Percentiles rank a stretch among this genome's conserved stretches.
Evolutionary conservation across 1,140 invertebrate genomes (phyloP).

Genomic region (Armadillidium nasatum): DNA sequence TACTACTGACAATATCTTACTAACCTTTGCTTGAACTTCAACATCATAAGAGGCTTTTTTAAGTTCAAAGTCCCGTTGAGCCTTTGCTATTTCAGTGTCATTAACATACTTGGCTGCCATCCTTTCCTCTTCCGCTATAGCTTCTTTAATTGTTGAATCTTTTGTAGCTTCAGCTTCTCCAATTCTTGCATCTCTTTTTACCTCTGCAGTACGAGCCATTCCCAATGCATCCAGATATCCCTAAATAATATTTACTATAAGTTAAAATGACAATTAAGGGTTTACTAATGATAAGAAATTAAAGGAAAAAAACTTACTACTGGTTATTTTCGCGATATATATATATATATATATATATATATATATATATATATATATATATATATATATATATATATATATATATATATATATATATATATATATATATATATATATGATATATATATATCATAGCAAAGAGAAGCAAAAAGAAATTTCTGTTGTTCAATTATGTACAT

Average conservation of each 20-base stretch:
- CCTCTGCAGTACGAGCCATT: conserved; percentile 92
- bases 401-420: too few species aligned
- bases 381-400: too few species aligned
- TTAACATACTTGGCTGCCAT: conserved; percentile 85
- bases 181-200: conserved; percentile 91
- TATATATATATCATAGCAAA: too few species aligned
- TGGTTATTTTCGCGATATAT: too few species aligned
- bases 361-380: too few species aligned
- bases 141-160: conserved; percentile 85
- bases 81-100: conserved; percentile 94
- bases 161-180: conserved; percentile 89
- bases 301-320: too few species aligned
- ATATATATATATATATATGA: too few species aligned
- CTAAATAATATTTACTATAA: conserved; percentile 47
- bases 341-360: conserved; percentile 12
- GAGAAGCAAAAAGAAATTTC: too few species aligned
- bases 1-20: conserved; percentile 24
- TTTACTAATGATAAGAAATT: too few species aligned
- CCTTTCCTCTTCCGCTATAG: conserved; percentile 90
- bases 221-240: conserved; percentile 91
- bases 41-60: conserved; percentile 96
- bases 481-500: too few species aligned
- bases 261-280: too few species aligned
- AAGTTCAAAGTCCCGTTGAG: conserved; percentile 90
- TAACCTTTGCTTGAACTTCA: conserved; percentile 89